phyloP scores from a whole-genome alignment of 2,888 invertebrate species.

The Artemia sinica region DNA sequence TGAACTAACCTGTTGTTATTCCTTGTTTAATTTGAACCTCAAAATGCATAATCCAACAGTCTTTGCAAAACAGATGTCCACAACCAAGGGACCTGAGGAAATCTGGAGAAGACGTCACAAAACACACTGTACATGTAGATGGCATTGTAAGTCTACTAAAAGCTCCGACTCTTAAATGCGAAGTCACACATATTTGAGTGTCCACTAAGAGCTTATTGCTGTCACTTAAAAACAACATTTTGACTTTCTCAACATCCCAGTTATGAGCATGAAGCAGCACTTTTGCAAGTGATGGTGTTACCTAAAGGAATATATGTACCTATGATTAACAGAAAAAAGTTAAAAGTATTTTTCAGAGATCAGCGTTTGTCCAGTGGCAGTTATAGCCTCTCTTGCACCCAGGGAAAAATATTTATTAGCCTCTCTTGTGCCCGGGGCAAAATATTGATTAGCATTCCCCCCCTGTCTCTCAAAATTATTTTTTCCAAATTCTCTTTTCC shows the following conservation, averaged over 20 bases:
- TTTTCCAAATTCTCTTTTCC: too few relatives aligned
- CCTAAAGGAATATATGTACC: slow-evolving; percentile 33
- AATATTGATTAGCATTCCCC: too few relatives aligned
- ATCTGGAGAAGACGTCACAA: slow-evolving; percentile 44
- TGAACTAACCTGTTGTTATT: slow-evolving; percentile 40
- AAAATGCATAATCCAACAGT: slow-evolving; percentile 91
- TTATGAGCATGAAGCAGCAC: slow-evolving; percentile 71
- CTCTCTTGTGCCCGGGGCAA: too few relatives aligned
- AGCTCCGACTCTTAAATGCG: slow-evolving; percentile 26
- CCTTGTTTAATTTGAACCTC: slow-evolving; percentile 88
- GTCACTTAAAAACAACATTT: slow-evolving; percentile 58
- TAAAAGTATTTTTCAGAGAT: background rate
- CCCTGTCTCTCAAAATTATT: too few relatives aligned
- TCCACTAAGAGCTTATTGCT: slow-evolving; percentile 33
- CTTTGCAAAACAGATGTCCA: slow-evolving; percentile 81
- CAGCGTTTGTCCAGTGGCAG: background rate
- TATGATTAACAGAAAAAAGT: slow-evolving; percentile 17
- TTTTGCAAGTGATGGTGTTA: slow-evolving; percentile 82
- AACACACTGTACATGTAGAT: slow-evolving; percentile 57
- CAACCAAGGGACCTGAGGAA: slow-evolving; percentile 67
- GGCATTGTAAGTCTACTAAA: slow-evolving; percentile 23
- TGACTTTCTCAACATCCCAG: slow-evolving; percentile 71
- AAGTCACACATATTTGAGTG: slow-evolving; percentile 30
- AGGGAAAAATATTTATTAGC: too few relatives aligned
- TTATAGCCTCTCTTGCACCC: too few relatives aligned